These are phyloP conservation scores for Lepus europaeus DNA, from an alignment of 2,113 vertebrate species.

Conservation along the genomic window DNA sequence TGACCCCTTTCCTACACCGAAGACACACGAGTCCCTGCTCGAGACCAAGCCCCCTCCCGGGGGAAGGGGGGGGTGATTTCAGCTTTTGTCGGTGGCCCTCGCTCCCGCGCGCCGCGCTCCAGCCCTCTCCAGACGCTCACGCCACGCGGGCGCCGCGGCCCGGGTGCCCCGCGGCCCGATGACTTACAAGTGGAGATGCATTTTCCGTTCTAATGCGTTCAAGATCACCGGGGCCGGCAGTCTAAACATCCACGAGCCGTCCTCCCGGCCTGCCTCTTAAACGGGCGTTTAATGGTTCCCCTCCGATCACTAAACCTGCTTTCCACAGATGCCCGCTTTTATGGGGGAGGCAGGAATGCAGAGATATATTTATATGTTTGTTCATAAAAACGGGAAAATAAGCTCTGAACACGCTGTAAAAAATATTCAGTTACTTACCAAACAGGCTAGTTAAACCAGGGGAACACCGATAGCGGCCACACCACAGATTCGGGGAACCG, in stretches of 20 bases:
- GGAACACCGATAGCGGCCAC: slow-evolving; percentile 53
- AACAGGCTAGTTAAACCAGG: slow-evolving; percentile 73
- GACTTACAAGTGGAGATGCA: slow-evolving; percentile 70
- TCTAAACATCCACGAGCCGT: slow-evolving; percentile 81
- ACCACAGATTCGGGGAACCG: slow-evolving; percentile 32
- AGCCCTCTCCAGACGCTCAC: slow-evolving; percentile 25
- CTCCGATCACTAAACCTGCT: slow-evolving; percentile 83
- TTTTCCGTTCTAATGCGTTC: slow-evolving; percentile 75
- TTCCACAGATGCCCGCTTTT: slow-evolving; percentile 80
- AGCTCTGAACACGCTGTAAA: slow-evolving; percentile 86
- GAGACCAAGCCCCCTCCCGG: not conserved
- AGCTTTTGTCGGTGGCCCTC: slow-evolving; percentile 46
- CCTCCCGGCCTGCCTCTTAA: slow-evolving; percentile 79
- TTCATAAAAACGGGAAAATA: slow-evolving; percentile 87
- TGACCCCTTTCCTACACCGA: slow-evolving; percentile 80
- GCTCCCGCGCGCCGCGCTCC: not conserved
- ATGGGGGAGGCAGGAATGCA: slow-evolving; percentile 79
- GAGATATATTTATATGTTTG: slow-evolving; percentile 84
- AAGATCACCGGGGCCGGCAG: slow-evolving; percentile 67
- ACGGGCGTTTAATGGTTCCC: slow-evolving; percentile 84
- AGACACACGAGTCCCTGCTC: not conserved
- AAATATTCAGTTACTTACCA: slow-evolving; percentile 89
- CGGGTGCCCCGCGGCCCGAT: not conserved
- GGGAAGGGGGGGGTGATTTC: not conserved
- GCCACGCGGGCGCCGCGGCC: not conserved